These are phyloP conservation scores for Leucophenga maculata DNA, from an alignment of 2,888 invertebrate genomes.

Conservation along the genomic window DNA sequence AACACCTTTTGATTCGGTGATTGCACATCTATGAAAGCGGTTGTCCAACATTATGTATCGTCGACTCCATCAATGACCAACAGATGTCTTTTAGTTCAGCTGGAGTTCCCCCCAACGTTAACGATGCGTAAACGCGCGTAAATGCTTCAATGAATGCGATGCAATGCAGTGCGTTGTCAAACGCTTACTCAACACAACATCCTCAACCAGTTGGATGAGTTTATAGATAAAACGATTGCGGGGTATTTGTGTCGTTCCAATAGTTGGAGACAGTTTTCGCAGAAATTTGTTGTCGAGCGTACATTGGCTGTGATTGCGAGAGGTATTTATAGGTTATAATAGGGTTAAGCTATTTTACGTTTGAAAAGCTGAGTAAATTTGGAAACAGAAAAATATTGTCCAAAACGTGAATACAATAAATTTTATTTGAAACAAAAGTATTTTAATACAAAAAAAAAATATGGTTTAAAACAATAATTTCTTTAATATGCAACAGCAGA, in stretches of 20 bases:
- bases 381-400: too few species aligned
- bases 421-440: too few species aligned
- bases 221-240: neutral
- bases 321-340: too few species aligned
- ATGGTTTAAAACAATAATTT: too few species aligned
- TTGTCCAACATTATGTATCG: neutral
- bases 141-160: constrained; percentile 1
- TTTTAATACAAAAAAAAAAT: too few species aligned
- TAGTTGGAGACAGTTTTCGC: neutral
- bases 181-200: neutral
- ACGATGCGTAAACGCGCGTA: neutral
- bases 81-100: too few species aligned
- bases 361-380: neutral
- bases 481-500: too few species aligned
- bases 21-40: too few species aligned
- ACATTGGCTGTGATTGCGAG: too few species aligned
- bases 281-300: neutral
- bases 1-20: neutral
- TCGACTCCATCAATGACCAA: neutral
- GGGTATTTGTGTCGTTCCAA: neutral
- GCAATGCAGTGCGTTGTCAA: neutral
- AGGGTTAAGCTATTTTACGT: neutral
- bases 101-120: too few species aligned
- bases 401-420: too few species aligned
- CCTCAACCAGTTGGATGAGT: neutral